These are phyloP conservation scores for Pseudopipra pipra DNA, from an alignment of 2,113 vertebrate species.

Conservation along the genomic window DNA sequence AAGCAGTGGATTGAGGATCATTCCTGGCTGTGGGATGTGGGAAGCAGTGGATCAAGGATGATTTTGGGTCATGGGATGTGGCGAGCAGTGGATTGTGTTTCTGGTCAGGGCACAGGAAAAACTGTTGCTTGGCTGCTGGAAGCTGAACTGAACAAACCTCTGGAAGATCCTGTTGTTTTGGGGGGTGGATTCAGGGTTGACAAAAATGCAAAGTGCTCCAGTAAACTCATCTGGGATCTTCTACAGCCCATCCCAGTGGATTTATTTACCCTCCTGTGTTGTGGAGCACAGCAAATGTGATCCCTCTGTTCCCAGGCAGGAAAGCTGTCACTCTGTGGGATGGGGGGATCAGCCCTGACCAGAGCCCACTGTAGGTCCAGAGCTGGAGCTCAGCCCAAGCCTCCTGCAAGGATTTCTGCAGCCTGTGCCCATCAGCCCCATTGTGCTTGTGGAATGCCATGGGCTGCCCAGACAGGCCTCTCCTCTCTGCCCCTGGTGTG, in stretches of 20 bases:
- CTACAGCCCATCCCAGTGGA: neutral
- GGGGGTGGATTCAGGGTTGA: neutral
- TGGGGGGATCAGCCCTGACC: fast-evolving
- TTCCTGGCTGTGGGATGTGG: no score
- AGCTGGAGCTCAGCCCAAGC: fast-evolving
- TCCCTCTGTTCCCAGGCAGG: neutral
- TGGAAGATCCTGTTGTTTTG: neutral
- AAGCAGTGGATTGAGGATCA: neutral
- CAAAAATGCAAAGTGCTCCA: neutral
- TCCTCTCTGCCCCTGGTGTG: neutral
- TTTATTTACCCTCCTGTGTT: neutral
- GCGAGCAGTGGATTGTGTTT: neutral
- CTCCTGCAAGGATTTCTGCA: neutral
- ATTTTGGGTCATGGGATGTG: no score
- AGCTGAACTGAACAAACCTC: neutral
- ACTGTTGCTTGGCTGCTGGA: neutral
- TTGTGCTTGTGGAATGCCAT: neutral
- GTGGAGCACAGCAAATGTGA: neutral
- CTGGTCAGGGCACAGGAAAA: neutral
- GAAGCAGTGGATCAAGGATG: no score
- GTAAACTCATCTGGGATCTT: neutral
- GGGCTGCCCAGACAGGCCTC: neutral
- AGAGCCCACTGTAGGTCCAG: neutral
- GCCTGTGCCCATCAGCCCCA: neutral
- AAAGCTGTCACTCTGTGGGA: neutral